phyloP scores from a whole-genome alignment of 2,888 invertebrate genomes.

The Eilema sororculum region DNA sequence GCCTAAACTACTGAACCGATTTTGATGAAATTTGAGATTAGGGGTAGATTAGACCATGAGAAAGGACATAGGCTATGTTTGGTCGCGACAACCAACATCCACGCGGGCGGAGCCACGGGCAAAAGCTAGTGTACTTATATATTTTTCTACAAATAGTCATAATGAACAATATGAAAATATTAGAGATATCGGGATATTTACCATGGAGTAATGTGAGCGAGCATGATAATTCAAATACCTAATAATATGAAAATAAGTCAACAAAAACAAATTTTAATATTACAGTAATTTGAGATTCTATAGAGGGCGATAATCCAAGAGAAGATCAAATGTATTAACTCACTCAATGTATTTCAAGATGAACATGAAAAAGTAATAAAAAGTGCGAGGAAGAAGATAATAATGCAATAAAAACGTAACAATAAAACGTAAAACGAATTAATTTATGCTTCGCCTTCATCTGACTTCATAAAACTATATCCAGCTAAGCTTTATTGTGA shows the following conservation, averaged over 20 bases:
- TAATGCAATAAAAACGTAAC: not conserved
- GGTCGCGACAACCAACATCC: no score
- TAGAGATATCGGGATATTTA: no score
- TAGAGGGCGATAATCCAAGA: not conserved
- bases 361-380: constrained; percentile 2
- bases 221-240: no score
- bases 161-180: not conserved
- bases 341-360: not conserved
- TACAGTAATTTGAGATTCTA: not conserved
- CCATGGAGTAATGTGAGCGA: no score
- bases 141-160: no score
- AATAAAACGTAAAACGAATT: not conserved
- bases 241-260: not conserved
- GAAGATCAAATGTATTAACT: not conserved
- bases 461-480: not conserved
- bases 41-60: no score
- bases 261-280: not conserved
- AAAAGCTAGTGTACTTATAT: no score
- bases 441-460: not conserved
- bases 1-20: no score
- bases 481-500: not conserved
- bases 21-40: no score
- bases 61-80: no score
- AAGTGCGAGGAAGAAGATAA: not conserved
- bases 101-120: no score